Evolutionary conservation across 1,140 invertebrate species (phyloP).

Genomic region (Drosophila seguyi): DNA sequence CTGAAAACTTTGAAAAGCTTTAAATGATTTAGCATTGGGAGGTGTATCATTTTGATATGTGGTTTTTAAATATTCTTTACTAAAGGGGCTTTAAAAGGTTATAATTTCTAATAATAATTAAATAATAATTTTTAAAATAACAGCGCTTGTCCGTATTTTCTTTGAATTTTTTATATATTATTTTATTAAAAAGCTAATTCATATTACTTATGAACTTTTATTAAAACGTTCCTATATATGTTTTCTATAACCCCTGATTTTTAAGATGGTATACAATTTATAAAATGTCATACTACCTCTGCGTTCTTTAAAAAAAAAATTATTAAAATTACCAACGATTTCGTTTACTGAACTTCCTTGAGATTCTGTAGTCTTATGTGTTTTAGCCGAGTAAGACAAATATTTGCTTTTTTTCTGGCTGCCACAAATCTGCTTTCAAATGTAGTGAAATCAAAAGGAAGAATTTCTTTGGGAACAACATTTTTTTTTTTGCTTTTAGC

Average conservation of each 20-base stretch:
- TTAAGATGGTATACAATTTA: not conserved
- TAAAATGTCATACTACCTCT: not conserved
- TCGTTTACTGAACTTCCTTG: not conserved
- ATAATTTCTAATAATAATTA: too few species aligned
- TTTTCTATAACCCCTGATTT: too few species aligned
- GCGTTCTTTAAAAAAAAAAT: not conserved
- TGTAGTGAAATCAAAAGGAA: slow-evolving; percentile 41
- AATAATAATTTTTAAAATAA: too few species aligned
- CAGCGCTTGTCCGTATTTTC: too few species aligned
- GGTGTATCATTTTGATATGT: too few species aligned
- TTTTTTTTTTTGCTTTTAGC: not conserved
- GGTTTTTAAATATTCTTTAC: not conserved
- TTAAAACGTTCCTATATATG: too few species aligned
- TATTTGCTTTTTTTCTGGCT: slow-evolving; percentile 34
- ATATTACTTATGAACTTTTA: not conserved
- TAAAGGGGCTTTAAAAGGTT: not conserved
- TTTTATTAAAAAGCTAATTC: too few species aligned
- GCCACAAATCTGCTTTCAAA: slow-evolving; percentile 44
- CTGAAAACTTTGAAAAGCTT: not conserved
- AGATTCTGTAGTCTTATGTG: slow-evolving; percentile 2
- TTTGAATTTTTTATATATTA: too few species aligned
- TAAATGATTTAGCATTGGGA: not conserved
- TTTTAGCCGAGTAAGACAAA: slow-evolving; percentile 27
- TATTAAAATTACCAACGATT: not conserved
- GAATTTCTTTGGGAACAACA: slow-evolving; percentile 15